Percentiles rank a stretch among this genome's conserved stretches.
Conservation (phyloP, 1,140 invertebrate species). For the Coptotermes formosanus region DNA sequence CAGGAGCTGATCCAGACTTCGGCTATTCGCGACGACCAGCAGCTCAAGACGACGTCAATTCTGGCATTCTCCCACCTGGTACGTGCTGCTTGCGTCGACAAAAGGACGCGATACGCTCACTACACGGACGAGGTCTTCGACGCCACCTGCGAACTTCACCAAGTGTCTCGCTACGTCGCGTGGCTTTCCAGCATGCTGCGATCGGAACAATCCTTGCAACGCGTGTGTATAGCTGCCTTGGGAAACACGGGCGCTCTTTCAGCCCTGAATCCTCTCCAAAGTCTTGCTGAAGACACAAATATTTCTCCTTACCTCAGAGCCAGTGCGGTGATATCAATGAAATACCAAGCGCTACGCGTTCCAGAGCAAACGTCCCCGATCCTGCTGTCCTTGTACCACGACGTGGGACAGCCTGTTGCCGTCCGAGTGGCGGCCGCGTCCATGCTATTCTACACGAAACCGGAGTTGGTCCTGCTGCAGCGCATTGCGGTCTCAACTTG, state of each 20-base stretch:
- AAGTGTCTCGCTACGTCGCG: background rate
- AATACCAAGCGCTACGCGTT: background rate
- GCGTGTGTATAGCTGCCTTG: background rate
- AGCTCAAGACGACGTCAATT: background rate
- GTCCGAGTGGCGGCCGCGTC: slow-evolving; percentile 37
- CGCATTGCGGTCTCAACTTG: background rate
- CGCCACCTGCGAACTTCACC: background rate
- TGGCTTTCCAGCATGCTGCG: background rate
- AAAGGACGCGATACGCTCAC: background rate
- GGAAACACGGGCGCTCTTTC: background rate
- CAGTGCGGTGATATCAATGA: background rate
- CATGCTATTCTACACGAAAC: slow-evolving; percentile 30
- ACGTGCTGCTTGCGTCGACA: background rate
- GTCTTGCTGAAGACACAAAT: background rate
- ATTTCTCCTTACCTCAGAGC: background rate
- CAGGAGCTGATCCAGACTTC: background rate
- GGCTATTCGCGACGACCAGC: background rate
- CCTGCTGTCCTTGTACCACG: slow-evolving; percentile 22
- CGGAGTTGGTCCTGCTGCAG: background rate
- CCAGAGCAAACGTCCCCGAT: background rate
- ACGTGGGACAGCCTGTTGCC: background rate
- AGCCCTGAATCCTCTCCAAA: background rate
- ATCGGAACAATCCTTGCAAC: background rate
- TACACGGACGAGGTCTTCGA: background rate
- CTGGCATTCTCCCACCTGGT: background rate